A percentile compares a stretch with the other conserved stretches of the same genome.
phyloP scores from a whole-genome alignment of 2,797 vertebrate species.

The Siniperca obscura region DNA sequence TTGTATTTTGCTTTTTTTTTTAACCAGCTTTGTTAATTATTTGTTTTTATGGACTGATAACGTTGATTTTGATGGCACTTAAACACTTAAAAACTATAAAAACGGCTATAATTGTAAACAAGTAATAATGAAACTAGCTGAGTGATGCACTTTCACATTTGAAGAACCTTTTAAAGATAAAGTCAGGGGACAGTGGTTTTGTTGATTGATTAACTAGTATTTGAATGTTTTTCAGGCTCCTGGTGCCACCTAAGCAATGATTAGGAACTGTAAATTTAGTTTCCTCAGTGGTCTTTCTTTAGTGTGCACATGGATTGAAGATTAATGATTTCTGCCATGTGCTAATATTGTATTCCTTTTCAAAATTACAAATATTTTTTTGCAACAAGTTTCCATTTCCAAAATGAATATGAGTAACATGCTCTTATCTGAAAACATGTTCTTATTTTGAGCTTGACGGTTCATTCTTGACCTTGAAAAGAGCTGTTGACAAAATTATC shows the following conservation, averaged over 20 bases:
- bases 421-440: neutral
- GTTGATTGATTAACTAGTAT: neutral
- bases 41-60: neutral
- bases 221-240: neutral
- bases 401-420: neutral
- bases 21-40: conserved; percentile 12
- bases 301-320: neutral
- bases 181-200: neutral
- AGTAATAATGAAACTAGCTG: conserved; percentile 36
- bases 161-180: neutral
- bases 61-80: rapidly evolving
- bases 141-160: neutral
- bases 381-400: neutral
- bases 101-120: neutral
- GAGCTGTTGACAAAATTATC: neutral
- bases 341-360: neutral
- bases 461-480: neutral
- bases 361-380: neutral
- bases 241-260: neutral
- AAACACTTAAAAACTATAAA: rapidly evolving
- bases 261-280: neutral
- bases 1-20: neutral
- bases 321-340: neutral
- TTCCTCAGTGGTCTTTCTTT: neutral
- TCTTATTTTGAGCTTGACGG: neutral